A percentile compares a stretch with the other conserved stretches of the same genome.
These are phyloP conservation scores for Bos taurus DNA, from an alignment of 2,113 vertebrate species.

Conservation along the genomic window ARS-UCD2.0 NC_037328.1:153903501-153904000, in stretches of 20 bases:
- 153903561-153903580: neutral
- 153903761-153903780: neutral
- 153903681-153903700: neutral
- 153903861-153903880: neutral
- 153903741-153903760: neutral
- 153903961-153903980: neutral
- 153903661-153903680: neutral
- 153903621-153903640: neutral
- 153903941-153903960: neutral
- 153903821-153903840: neutral
- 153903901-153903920: neutral
- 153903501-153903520: neutral
- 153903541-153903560: neutral
- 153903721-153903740: neutral
- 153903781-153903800: neutral
- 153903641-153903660: neutral
- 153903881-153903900: neutral
- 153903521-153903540: neutral
- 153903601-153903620: neutral
- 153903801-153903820: neutral
- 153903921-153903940: neutral
- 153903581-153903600: neutral
- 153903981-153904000: neutral
- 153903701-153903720: neutral
- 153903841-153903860: neutral